Conservation (phyloP, 2,113 vertebrate species). For the Nestor notabilis region DNA sequence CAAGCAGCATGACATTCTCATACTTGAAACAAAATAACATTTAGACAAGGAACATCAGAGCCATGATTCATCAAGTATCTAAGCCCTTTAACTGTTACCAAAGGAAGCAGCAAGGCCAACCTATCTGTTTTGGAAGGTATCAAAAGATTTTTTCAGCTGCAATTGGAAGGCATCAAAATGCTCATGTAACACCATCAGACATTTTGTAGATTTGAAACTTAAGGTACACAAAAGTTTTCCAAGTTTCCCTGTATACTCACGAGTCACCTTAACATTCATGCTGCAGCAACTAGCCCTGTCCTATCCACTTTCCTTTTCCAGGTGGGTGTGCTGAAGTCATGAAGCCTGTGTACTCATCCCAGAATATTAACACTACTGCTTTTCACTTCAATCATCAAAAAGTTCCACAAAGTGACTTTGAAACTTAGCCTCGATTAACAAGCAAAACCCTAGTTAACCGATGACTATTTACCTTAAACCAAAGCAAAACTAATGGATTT, state of each 20-base stretch:
- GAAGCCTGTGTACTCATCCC: slow-evolving; percentile 55
- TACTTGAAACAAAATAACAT: slow-evolving; percentile 17
- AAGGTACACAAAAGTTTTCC: not conserved
- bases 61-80: not conserved
- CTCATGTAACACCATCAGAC: not conserved
- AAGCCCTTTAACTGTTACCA: slow-evolving; percentile 9
- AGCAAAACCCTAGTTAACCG: slow-evolving; percentile 29
- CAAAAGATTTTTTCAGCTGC: not conserved
- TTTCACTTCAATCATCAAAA: slow-evolving; percentile 59
- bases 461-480: slow-evolving; percentile 46
- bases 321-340: slow-evolving; percentile 28
- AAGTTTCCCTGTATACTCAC: not conserved
- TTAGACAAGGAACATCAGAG: slow-evolving; percentile 20
- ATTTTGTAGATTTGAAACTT: not conserved
- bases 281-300: not conserved
- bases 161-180: not conserved
- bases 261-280: not conserved
- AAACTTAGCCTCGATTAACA: slow-evolving; percentile 66
- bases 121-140: not conserved
- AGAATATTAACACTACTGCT: slow-evolving; percentile 67
- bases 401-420: slow-evolving; percentile 60
- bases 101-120: not conserved
- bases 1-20: slow-evolving; percentile 2
- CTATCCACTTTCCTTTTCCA: not conserved
- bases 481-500: slow-evolving; percentile 51